phyloP scores from a whole-genome alignment of 2,888 invertebrate genomes.

The Panorpa germanica region DNA sequence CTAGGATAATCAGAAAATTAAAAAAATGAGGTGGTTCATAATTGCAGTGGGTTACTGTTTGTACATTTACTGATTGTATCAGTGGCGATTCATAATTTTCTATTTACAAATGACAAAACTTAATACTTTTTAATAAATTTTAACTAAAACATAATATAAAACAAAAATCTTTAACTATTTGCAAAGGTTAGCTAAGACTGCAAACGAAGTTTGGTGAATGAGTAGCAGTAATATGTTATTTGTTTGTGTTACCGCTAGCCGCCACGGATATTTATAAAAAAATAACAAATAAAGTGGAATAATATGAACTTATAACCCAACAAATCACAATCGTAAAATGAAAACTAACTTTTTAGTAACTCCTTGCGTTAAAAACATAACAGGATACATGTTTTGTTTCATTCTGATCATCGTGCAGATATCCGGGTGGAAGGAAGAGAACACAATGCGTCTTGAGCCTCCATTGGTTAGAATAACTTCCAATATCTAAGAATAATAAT shows the following conservation, averaged over 20 bases:
- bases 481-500: conserved; percentile 33
- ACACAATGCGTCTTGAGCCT: conserved; percentile 65
- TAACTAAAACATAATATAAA: too few species aligned
- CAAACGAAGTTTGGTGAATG: too few species aligned
- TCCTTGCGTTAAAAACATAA: conserved; percentile 83
- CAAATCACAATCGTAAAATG: conserved; percentile 7
- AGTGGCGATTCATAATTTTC: too few species aligned
- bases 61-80: too few species aligned
- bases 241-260: conserved; percentile 22
- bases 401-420: conserved; percentile 81
- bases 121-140: too few species aligned
- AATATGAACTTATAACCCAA: not conserved
- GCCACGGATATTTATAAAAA: not conserved
- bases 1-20: too few species aligned
- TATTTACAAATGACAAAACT: too few species aligned
- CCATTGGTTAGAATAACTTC: conserved; percentile 68
- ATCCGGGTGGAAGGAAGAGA: conserved; percentile 93
- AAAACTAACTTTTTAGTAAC: conserved; percentile 24
- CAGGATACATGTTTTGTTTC: conserved; percentile 95
- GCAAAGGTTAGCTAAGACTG: too few species aligned
- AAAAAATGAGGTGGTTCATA: too few species aligned
- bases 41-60: too few species aligned
- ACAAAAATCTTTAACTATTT: too few species aligned
- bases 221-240: too few species aligned
- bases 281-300: not conserved